Base-by-base conservation (phyloP, 2,113 vertebrate genomes). In the Chrysemys picta region DNA sequence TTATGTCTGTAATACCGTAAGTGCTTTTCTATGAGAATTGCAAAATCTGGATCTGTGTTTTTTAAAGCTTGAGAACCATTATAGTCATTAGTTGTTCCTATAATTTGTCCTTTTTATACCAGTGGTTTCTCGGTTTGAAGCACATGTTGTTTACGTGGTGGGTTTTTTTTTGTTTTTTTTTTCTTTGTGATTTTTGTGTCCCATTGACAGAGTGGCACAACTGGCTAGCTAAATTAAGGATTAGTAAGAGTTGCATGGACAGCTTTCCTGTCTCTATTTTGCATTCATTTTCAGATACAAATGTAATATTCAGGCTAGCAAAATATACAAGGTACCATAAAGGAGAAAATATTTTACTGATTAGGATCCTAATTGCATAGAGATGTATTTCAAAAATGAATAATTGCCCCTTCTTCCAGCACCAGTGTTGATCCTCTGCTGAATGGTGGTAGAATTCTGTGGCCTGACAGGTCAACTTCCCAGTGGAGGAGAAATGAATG, bases 101-200 rank as follows among this genome's bases (percentile, higher is more conserved):
- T 88, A 95, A 87, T 90, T 95, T 95, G 54, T 62, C 83, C 47
- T 95, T 96, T 93, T 95, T 86, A 89, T 87, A 88, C n/a, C 76
- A 86, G 65, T 93, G 65, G n/a, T 81, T 89, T 72, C 89, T 88
- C 82, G 56, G 50, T 85, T 96, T 95, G 76, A 96, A 92, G 83
- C 83, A 27, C 47, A 82, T 85, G 87, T 80, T 95, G 75, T 69
- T 83, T 90, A 79, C 75, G 83, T 87, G 85, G 8, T 5, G 2
- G 27, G 2, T 45, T 45, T 45, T 42, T 5, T 42, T 42, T 42
- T 42, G 4, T 5, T 45, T 45, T 83, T 53, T 89, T 45, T 90
- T 90, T 91, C 80, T 90, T 89, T 90, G 45, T 79, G 50, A 42
- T 87, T 91, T 62, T 65, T 53, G 78, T 87, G 89, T 90, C 49